phyloP scores from a whole-genome alignment of 2,797 vertebrate species.

The Tenualosa ilisha region DNA sequence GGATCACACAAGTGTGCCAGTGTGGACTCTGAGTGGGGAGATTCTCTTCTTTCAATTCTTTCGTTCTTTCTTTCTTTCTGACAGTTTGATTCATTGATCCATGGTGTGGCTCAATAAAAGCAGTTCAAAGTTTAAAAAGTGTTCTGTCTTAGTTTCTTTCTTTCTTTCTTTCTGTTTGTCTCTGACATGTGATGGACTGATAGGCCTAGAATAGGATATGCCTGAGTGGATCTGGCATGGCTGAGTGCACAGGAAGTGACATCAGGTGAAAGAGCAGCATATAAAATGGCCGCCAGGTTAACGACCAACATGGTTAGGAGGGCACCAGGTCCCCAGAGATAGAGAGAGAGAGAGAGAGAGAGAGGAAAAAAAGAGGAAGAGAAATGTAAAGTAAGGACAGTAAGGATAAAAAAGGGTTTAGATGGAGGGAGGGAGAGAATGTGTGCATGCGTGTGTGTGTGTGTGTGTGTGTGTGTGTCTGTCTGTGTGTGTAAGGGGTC shows the following conservation, averaged over 20 bases:
- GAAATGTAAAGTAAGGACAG: not conserved
- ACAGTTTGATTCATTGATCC: not conserved
- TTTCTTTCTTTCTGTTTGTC: not conserved
- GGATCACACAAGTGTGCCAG: constrained; percentile 32
- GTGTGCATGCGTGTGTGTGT: too few relatives aligned
- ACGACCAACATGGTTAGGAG: constrained; percentile 68
- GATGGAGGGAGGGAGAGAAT: not conserved
- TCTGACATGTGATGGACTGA: constrained; percentile 58
- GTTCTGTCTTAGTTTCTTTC: not conserved
- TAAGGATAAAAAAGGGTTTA: not conserved
- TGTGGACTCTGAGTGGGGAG: constrained; percentile 43
- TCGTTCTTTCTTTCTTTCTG: not conserved
- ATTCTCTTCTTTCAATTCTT: not conserved
- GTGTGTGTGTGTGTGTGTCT: too few relatives aligned
- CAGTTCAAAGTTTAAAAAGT: too few relatives aligned
- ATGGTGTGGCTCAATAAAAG: too few relatives aligned
- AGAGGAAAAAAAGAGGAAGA: not conserved
- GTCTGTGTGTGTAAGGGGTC: not conserved
- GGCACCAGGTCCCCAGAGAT: constrained; percentile 49
- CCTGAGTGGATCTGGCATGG: constrained; percentile 54
- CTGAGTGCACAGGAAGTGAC: constrained; percentile 60
- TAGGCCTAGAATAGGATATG: constrained; percentile 52
- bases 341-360: not conserved
- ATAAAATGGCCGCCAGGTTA: constrained; percentile 57
- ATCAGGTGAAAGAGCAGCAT: constrained; percentile 54